Evolutionary conservation across 2,888 invertebrate genomes (phyloP), one percentile per base, ranked within the genome.

Genomic region (Gisinianus flammeolus): DNA sequence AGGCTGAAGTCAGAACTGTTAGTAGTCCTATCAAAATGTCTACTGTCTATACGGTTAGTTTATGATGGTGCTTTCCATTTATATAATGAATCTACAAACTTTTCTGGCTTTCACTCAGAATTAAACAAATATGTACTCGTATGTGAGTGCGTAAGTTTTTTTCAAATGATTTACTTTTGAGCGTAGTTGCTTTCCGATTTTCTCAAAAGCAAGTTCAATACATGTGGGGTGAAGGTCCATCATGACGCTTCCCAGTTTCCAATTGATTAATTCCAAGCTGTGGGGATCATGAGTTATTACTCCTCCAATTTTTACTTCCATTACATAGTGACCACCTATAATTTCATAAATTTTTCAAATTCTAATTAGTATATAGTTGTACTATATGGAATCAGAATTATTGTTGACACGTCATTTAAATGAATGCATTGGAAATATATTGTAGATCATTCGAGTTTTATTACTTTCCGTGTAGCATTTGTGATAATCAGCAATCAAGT

Each of bases 221-320:
- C 74, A 19, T 22, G 52, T 12, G 30, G 79, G 12, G 56, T 62
- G 31, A 22, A 22, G 26, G 0, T 66, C 31, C 74, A 77, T 75
- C 16, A 30, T 8, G 8, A 77, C 75, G 52, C 80, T 56, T 22
- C 79, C 79, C 26, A 78, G 35, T 77, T 81, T 82, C 79, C 80
- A 83, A 64, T 81, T 79, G 24, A 84, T 80, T 6, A 76, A 73
- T 66, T 82, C 80, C 12, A 80, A 33, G 54, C 83, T 83, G 67
- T 82, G 80, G 26, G 80, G 83, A 56, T 84, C 82, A 44, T 83
- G 84, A 33, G 83, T 81, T 2, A 84, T 81, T 10, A 83, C 74
- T 19, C 80, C 80, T 24, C 84, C 84, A 28, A 84, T 81, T 74
- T 82, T 81, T 5, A 84, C 78, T 70, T 84, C 84, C n/a, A 76